A percentile compares a stretch with the other conserved stretches of the same genome.
Conservation (phyloP, 2,888 invertebrate genomes). For the Ernsta delagoae region DNA sequence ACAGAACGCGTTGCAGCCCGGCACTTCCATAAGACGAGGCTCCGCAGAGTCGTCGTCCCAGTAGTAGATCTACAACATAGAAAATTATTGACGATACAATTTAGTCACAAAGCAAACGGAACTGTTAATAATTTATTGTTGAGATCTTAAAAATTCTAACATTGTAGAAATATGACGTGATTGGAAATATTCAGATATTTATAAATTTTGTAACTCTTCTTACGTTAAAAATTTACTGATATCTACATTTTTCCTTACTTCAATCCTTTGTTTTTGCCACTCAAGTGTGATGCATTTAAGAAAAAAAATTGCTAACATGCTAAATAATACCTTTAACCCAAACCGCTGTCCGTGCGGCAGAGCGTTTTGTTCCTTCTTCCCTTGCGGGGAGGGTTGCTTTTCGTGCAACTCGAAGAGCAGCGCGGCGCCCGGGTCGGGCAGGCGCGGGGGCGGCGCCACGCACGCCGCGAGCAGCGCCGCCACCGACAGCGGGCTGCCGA, state of each 20-base stretch:
- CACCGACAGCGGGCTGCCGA: constrained; percentile 87
- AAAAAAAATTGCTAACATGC: no score
- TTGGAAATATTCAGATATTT: no score
- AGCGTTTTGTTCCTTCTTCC: constrained; percentile 63
- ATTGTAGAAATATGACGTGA: no score
- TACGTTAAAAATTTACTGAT: no score
- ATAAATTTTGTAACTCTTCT: no score
- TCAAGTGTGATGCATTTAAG: no score
- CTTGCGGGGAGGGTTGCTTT: constrained; percentile 57
- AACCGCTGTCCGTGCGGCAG: constrained; percentile 67
- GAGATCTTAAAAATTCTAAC: no score
- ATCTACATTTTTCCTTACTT: no score
- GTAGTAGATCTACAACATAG: constrained; percentile 74
- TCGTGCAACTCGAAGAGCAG: constrained; percentile 84
- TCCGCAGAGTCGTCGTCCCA: constrained; percentile 82
- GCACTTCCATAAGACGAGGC: constrained; percentile 78
- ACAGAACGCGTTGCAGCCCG: constrained; percentile 81
- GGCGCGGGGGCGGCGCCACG: constrained; percentile 81
- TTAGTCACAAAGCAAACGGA: neutral
- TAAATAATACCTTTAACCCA: constrained; percentile 66
- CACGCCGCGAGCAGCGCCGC: constrained; percentile 84
- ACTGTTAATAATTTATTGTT: neutral
- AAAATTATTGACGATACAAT: constrained; percentile 28
- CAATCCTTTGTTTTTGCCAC: no score
- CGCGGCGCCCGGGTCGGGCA: constrained; percentile 85